Evolutionary conservation across 2,113 vertebrate species (phyloP).

Genomic region (Megaceryle maxima): DNA sequence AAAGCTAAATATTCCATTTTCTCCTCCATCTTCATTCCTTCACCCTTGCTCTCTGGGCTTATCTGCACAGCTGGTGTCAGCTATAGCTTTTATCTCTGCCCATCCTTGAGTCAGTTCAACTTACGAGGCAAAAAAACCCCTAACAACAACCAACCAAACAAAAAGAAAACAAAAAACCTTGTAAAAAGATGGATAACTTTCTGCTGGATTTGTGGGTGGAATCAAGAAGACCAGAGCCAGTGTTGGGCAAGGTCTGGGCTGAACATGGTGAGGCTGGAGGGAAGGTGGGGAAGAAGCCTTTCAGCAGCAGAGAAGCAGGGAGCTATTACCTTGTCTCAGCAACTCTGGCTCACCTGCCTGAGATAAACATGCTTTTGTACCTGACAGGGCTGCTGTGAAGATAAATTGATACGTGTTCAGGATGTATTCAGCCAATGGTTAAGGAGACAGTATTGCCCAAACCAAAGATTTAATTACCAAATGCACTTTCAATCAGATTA

Average conservation of each 20-base stretch:
- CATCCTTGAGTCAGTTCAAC: background rate
- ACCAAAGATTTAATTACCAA: background rate
- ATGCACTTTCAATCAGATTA: background rate
- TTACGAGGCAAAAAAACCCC: background rate
- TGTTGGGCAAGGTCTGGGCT: background rate
- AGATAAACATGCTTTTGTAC: background rate
- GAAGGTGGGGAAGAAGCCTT: background rate
- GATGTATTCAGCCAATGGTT: background rate
- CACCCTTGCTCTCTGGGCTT: background rate
- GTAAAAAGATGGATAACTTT: background rate
- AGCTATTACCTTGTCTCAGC: background rate
- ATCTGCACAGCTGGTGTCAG: slow-evolving; percentile 5
- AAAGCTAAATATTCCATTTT: background rate
- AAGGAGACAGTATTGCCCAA: background rate
- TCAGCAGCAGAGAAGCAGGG: background rate
- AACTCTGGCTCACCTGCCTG: background rate
- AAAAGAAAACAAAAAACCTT: no score
- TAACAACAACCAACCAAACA: no score
- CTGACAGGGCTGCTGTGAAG: background rate
- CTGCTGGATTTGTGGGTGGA: background rate
- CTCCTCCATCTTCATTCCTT: background rate
- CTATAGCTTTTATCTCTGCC: slow-evolving; percentile 9
- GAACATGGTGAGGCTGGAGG: background rate
- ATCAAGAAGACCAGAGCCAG: background rate
- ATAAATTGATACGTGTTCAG: background rate